Base-by-base conservation (phyloP, 2,888 invertebrate species). In the Lochmaea crataegi region DNA sequence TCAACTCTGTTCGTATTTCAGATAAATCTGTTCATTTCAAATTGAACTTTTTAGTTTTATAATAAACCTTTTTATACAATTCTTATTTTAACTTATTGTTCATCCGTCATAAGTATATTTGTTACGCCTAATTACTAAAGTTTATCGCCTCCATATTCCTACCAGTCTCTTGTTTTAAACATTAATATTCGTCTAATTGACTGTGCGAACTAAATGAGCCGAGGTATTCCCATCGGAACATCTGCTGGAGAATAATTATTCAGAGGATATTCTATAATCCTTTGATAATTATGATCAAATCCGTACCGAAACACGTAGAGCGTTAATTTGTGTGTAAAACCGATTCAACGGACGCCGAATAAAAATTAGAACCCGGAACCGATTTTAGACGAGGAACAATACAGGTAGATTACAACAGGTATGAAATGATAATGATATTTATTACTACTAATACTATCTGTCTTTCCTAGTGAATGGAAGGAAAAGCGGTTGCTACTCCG, bases 241-340 rank as follows among this genome's bases (percentile, higher is more conserved):
- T 56, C 26, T 57, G 63, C 38, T 7, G 38, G 5, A 32, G 63
- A 56, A 72, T 72, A 45, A 72, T 67, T 72, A 67, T 72, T 67
- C 68, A 64, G 57, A 64, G 57, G 45, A 26, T 57, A 22, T 57
- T 16, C 71, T 63, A 12, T 22, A 12, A 22, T 53, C 71, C 53
- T 45, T 72, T 45, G 45, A 65, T 67, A 61, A 71, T 45, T 63
- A 66, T 45, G 66, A 68, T 68, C 57, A 48, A 53, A 58, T 45
- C 41, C 14, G 67, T 41, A 67, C 16, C 32, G n/a, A 38, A 11
- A 51, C 32, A 45, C 18, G 48, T 38, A 68, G 68, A 57, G 64
- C 38, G n/a, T 60, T 58, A 58, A 58, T 58, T 60, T 14, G 60
- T 32, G 14, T 38, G 60, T 60, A 38, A 38, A 60, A 38, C 9